Evolutionary conservation across 1,140 invertebrate genomes (phyloP), one percentile per base, ranked within the genome.

Genomic region (Panonychus citri): DNA sequence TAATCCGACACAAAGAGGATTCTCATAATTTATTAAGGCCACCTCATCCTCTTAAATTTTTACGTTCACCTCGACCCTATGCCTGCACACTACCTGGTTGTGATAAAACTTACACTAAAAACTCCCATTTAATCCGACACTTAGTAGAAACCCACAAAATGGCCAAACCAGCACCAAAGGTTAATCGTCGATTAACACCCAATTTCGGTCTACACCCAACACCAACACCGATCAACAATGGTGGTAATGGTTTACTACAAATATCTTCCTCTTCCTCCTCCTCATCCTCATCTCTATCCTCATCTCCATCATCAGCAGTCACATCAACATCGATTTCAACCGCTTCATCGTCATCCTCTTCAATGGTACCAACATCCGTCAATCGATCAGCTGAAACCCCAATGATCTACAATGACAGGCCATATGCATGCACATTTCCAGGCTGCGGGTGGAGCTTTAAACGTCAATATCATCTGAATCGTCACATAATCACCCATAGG

Each of bases 21-120:
- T 46, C n/a, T 19, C 43, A 46, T 46, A 46, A 46, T 19, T n/a
- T 46, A 2, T 4, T 21, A 3, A 46, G 43, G 15, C 17, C 49
- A 30, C 24, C 28, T 21, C 13, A 51, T 21, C 24, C 24, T 19
- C 26, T 51, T 24, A 27, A 51, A 27, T 13, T 15, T 10, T 13
- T n/a, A 12, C 24, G 25, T 1, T 30, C 49, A 26, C 21, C 49
- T 21, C 53, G 53, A 12, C 53, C 53, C 17, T 54, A 54, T 40
- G 37, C 27, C 15, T 54, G 53, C 21, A n/a, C 19, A 17, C 3
- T 54, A 21, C 5, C 28, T 2, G 53, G 53, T 25, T 54, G 53
- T 42, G 53, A 54, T 26, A 54, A 54, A 27, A 54, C 34, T 54
- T 54, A 54, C 25, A 54, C 53, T 24, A 54, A 54, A 54, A 24